A percentile compares a stretch with the other conserved stretches of the same genome.
phyloP scores from a whole-genome alignment of 1,140 invertebrate species.

The Formica exsecta region DNA sequence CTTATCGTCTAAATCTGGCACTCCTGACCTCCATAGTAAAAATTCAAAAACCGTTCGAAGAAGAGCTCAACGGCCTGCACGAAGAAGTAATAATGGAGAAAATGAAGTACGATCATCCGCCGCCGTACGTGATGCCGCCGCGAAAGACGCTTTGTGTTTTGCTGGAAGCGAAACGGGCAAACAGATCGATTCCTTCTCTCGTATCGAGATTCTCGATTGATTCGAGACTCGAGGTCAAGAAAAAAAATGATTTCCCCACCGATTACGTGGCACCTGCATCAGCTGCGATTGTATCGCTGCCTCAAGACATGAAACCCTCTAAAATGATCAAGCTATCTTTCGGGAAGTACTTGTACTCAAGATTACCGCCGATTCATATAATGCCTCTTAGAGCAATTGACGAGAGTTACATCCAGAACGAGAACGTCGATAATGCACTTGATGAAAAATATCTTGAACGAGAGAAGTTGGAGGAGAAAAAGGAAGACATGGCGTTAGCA shows the following conservation, averaged over 20 bases:
- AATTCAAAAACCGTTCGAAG: conserved; percentile 65
- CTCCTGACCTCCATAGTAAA: conserved; percentile 79
- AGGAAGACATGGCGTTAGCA: background rate
- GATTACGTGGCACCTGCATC: background rate
- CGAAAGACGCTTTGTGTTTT: conserved; percentile 79
- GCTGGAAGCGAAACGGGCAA: conserved; percentile 81
- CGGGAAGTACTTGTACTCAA: conserved; percentile 78
- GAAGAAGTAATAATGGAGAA: conserved; percentile 77
- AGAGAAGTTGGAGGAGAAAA: background rate
- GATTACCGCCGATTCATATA: conserved; percentile 74
- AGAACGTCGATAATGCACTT: conserved; percentile 57
- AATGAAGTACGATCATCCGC: conserved; percentile 79
- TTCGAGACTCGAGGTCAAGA: conserved; percentile 80
- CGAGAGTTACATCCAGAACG: conserved; percentile 78
- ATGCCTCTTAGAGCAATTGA: conserved; percentile 81
- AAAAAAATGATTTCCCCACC: conserved; percentile 60
- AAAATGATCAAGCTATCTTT: conserved; percentile 80
- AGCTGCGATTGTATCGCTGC: conserved; percentile 5
- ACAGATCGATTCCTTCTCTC: conserved; percentile 81
- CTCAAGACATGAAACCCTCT: conserved; percentile 54
- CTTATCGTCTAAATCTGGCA: conserved; percentile 79
- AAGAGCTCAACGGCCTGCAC: conserved; percentile 60
- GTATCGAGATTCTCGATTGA: conserved; percentile 84
- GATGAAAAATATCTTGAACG: conserved; percentile 54
- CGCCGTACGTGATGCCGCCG: conserved; percentile 79